Conservation (phyloP, 2,113 vertebrate species). For the Indri indri region DNA sequence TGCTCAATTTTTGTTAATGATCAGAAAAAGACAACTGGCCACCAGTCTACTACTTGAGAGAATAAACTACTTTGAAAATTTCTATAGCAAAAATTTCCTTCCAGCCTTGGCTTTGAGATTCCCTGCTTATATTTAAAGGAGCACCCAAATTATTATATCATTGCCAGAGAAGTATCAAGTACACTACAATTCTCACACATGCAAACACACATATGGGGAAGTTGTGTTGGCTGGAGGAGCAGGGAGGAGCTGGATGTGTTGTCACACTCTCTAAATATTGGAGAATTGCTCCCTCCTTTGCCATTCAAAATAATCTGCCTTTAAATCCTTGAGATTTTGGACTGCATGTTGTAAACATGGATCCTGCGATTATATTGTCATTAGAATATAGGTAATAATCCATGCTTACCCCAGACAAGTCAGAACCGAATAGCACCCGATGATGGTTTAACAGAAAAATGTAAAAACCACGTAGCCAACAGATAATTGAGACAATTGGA, state of each 20-base stretch:
- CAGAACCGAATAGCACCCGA: background rate
- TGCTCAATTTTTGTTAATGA: slow-evolving; percentile 36
- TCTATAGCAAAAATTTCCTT: slow-evolving; percentile 18
- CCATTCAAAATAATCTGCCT: background rate
- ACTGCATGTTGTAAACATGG: background rate
- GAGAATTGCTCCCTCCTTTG: background rate
- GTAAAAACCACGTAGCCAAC: background rate
- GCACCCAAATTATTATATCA: background rate
- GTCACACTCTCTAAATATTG: background rate
- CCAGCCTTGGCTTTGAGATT: background rate
- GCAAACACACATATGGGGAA: background rate
- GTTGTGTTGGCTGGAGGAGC: background rate
- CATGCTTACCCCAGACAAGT: background rate
- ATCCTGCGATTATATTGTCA: slow-evolving; percentile 11
- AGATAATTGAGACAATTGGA: background rate
- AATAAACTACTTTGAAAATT: slow-evolving; percentile 14
- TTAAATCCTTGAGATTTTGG: background rate
- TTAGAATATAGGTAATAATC: slow-evolving; percentile 18
- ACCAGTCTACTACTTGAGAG: background rate
- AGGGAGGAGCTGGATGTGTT: background rate
- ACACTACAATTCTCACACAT: background rate
- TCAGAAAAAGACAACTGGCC: background rate
- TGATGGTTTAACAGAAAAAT: background rate
- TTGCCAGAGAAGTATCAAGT: slow-evolving; percentile 5
- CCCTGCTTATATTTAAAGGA: background rate